Percentiles rank a stretch among this genome's conserved stretches.
Evolutionary conservation across 23 tunicate species (phyloP).

Genomic region (Trididemnum miniatum): DNA sequence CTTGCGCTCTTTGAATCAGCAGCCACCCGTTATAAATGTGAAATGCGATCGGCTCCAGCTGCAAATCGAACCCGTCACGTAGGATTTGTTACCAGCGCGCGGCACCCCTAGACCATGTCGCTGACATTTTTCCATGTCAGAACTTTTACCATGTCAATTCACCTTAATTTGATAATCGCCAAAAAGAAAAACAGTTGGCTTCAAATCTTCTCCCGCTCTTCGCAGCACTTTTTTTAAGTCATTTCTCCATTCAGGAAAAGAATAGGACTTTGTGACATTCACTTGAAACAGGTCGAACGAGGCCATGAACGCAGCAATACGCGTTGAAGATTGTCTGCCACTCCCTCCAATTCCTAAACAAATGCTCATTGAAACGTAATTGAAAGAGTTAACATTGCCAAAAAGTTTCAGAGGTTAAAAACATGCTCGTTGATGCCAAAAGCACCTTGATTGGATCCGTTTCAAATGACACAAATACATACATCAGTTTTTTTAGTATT

Average conservation of each 20-base stretch:
- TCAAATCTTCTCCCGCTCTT: slow-evolving; percentile 81
- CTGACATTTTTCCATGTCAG: too few relatives aligned
- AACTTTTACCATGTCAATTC: too few relatives aligned
- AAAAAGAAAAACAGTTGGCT: slow-evolving; percentile 75
- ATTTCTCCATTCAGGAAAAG: slow-evolving; percentile 77
- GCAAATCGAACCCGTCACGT: too few relatives aligned
- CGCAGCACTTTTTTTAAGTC: slow-evolving; percentile 77
- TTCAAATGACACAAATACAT: too few relatives aligned
- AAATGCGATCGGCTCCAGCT: too few relatives aligned
- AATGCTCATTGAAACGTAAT: too few relatives aligned
- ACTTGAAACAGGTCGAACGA: slow-evolving; percentile 80
- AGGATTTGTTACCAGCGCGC: too few relatives aligned
- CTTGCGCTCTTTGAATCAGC: too few relatives aligned
- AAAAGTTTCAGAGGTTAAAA: too few relatives aligned
- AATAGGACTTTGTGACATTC: slow-evolving; percentile 84
- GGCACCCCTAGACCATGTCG: too few relatives aligned
- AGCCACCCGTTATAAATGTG: too few relatives aligned
- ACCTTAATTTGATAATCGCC: slow-evolving; percentile 93
- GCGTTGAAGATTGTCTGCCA: slow-evolving; percentile 88
- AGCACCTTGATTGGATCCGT: not conserved
- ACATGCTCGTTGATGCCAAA: not conserved
- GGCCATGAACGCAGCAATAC: slow-evolving; percentile 85
- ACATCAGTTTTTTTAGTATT: too few relatives aligned
- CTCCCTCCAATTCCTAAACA: slow-evolving; percentile 84
- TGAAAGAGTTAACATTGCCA: not conserved